Evolutionary conservation across 2,797 vertebrate species (phyloP).

Genomic region (Gallinago stenura): DNA sequence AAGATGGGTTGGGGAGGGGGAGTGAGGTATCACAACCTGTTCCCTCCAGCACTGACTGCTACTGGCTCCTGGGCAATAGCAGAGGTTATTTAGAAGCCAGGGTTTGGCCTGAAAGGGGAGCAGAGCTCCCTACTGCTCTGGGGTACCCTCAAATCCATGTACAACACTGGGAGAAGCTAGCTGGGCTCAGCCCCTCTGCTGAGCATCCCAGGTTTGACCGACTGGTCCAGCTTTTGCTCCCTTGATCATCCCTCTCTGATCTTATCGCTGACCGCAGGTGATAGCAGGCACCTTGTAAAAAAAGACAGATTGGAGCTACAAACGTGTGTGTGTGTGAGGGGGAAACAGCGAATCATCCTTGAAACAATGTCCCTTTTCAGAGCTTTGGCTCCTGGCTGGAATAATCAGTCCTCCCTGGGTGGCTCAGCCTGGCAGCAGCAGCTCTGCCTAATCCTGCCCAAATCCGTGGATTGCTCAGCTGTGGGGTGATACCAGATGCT

Average conservation of each 20-base stretch:
- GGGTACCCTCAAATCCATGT: not conserved
- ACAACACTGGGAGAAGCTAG: not conserved
- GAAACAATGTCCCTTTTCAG: slow-evolving; percentile 41
- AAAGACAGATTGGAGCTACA: not conserved
- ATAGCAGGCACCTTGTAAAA: not conserved
- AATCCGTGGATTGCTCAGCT: not conserved
- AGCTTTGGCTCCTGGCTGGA: not conserved
- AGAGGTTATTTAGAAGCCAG: not conserved
- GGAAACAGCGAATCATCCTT: not conserved
- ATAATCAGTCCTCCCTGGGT: not conserved
- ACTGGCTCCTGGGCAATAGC: not conserved
- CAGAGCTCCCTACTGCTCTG: not conserved
- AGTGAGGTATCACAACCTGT: not conserved
- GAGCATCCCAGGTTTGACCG: accelerated
- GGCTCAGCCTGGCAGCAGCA: not conserved
- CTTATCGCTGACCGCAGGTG: accelerated
- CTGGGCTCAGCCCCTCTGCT: not conserved
- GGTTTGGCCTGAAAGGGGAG: not conserved
- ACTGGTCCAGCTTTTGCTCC: accelerated
- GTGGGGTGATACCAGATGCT: not conserved
- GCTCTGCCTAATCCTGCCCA: not conserved
- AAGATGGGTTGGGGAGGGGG: not conserved
- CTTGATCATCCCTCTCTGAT: not conserved
- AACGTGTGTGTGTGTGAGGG: not conserved
- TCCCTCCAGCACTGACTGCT: not conserved